phyloP scores from a whole-genome alignment of 2,888 invertebrate genomes.

The Lasioglossum marginatum region DNA sequence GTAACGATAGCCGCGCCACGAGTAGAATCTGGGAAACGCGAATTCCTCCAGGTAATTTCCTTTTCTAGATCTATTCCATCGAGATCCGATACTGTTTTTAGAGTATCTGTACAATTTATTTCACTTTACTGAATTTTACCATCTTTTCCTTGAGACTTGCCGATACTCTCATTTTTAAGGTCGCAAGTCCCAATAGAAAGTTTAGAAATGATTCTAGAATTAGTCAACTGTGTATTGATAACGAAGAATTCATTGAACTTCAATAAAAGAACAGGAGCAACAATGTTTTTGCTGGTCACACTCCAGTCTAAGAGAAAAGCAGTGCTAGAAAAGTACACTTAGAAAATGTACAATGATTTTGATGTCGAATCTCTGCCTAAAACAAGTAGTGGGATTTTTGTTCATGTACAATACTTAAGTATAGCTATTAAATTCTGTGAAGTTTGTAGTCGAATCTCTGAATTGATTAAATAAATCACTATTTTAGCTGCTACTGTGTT shows the following conservation, averaged over 20 bases:
- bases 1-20: neutral
- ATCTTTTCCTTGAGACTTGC: neutral
- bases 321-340: neutral
- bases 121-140: too few relatives aligned
- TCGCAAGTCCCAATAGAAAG: neutral
- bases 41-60: constrained; percentile 32
- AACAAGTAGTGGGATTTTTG: neutral
- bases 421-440: neutral
- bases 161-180: neutral
- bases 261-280: neutral
- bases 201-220: neutral
- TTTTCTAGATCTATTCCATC: neutral
- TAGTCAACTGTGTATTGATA: neutral
- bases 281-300: neutral
- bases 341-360: neutral
- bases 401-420: too few relatives aligned
- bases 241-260: neutral
- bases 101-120: neutral
- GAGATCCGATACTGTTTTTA: neutral
- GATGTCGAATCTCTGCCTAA: neutral
- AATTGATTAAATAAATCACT: neutral
- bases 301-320: neutral
- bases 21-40: constrained; percentile 1
- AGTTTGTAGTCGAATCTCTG: neutral
- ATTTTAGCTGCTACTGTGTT: neutral